These are phyloP conservation scores for Drosophila pachea DNA, from an alignment of 1,140 invertebrate genomes.

Conservation along the genomic window DNA sequence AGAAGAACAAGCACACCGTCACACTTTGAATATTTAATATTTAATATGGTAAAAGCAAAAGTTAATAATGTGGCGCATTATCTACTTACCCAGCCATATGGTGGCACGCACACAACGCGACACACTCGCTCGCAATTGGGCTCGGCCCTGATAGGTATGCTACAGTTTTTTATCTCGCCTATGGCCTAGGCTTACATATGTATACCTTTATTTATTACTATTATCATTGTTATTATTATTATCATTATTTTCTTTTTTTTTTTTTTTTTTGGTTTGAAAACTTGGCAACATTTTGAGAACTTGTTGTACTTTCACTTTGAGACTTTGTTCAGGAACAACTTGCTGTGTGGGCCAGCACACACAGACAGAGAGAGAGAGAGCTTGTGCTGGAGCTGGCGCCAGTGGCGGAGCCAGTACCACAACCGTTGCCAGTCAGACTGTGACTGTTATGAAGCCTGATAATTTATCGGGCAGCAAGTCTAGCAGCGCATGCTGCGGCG, in stretches of 20 bases:
- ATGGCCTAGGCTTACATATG: too few species aligned
- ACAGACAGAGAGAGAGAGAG: not conserved
- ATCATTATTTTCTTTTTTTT: not conserved
- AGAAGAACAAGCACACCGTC: not conserved
- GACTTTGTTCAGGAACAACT: constrained; percentile 36
- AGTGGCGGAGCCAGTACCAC: constrained; percentile 46
- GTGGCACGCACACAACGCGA: constrained; percentile 21
- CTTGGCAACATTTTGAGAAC: constrained; percentile 1
- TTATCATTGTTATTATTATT: not conserved
- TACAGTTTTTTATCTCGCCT: constrained; percentile 9
- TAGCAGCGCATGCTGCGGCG: constrained; percentile 51
- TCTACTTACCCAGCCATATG: constrained; percentile 72
- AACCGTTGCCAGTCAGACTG: constrained; percentile 70
- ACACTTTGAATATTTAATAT: constrained; percentile 56
- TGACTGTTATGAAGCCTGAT: constrained; percentile 74
- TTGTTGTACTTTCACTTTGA: constrained; percentile 25
- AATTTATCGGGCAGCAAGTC: constrained; percentile 76
- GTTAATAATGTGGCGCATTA: constrained; percentile 63
- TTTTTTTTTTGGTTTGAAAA: not conserved
- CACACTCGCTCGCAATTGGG: not conserved
- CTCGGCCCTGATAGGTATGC: constrained; percentile 10
- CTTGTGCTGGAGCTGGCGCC: not conserved
- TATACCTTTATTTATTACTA: constrained; percentile 4
- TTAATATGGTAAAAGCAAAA: constrained; percentile 68
- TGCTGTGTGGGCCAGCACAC: constrained; percentile 2